Evolutionary conservation across 2,113 vertebrate genomes (phyloP).

Genomic region (Aptenodytes patagonicus): DNA sequence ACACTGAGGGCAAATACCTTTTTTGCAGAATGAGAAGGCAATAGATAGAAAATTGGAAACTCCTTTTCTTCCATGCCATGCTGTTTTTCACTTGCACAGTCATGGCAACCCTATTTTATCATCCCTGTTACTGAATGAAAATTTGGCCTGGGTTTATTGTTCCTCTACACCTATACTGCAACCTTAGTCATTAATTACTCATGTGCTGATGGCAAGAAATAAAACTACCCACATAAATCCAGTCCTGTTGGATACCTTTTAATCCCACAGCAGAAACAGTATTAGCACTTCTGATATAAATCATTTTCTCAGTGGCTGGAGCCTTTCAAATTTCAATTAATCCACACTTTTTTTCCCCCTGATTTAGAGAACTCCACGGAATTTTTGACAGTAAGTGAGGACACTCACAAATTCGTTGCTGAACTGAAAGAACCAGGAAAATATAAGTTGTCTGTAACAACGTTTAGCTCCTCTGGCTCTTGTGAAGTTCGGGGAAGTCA

Average conservation of each 20-base stretch:
- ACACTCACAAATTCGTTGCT: slow-evolving; percentile 86
- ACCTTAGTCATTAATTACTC: not conserved
- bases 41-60: not conserved
- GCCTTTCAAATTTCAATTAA: slow-evolving; percentile 5
- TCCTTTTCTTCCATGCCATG: not conserved
- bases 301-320: not conserved
- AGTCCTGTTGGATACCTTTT: not conserved
- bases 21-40: not conserved
- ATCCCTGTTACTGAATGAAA: not conserved
- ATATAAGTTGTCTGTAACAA: slow-evolving; percentile 82
- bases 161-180: not conserved
- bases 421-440: slow-evolving; percentile 89
- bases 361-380: slow-evolving; percentile 84
- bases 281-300: not conserved
- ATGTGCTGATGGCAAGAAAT: not conserved
- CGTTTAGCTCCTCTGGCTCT: slow-evolving; percentile 86
- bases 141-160: not conserved
- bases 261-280: not conserved
- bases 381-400: slow-evolving; percentile 85
- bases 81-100: not conserved
- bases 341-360: not conserved
- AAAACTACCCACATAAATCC: not conserved
- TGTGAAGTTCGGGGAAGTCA: slow-evolving; percentile 86
- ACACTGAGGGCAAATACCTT: not conserved
- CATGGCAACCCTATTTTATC: not conserved